Percentiles rank a stretch among this genome's conserved stretches.
Evolutionary conservation across 2,888 invertebrate species (phyloP).

Genomic region (Branchellion lobata): DNA sequence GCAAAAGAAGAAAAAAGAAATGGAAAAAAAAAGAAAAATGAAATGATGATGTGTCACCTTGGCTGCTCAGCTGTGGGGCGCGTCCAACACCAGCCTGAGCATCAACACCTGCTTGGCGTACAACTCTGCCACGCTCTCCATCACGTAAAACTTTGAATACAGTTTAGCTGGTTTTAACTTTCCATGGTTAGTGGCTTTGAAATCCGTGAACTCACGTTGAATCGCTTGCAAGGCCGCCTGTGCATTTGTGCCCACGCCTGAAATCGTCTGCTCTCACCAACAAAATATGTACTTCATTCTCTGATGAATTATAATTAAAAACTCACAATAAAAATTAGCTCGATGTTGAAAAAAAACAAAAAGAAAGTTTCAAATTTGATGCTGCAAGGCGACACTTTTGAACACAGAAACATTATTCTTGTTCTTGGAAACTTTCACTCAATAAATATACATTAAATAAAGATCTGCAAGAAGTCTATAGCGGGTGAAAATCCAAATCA

Average conservation of each 20-base stretch:
- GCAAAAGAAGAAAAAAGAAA: too few relatives aligned
- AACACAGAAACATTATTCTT: too few relatives aligned
- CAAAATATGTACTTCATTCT: conserved; percentile 68
- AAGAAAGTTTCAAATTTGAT: too few relatives aligned
- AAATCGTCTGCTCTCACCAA: conserved; percentile 79
- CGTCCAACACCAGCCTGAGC: conserved; percentile 70
- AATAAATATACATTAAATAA: too few relatives aligned
- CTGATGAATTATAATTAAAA: background rate
- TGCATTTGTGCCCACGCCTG: conserved; percentile 77
- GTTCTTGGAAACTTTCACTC: too few relatives aligned
- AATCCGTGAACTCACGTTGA: too few relatives aligned
- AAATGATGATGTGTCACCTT: conserved; percentile 56
- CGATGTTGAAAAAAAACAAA: too few relatives aligned
- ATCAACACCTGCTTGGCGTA: conserved; percentile 74
- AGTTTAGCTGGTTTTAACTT: too few relatives aligned
- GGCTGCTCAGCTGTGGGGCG: conserved; percentile 70
- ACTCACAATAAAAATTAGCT: too few relatives aligned
- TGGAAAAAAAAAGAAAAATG: background rate
- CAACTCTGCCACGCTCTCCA: conserved; percentile 77
- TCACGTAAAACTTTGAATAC: conserved; percentile 50
- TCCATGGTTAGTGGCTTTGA: too few relatives aligned
- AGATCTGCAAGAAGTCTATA: conserved; percentile 58
- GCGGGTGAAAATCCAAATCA: conserved; percentile 82
- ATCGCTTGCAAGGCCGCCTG: too few relatives aligned
- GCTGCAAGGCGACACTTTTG: too few relatives aligned